Evolutionary conservation across 2,113 vertebrate genomes (phyloP).

Genomic region (Uropsilus gracilis): DNA sequence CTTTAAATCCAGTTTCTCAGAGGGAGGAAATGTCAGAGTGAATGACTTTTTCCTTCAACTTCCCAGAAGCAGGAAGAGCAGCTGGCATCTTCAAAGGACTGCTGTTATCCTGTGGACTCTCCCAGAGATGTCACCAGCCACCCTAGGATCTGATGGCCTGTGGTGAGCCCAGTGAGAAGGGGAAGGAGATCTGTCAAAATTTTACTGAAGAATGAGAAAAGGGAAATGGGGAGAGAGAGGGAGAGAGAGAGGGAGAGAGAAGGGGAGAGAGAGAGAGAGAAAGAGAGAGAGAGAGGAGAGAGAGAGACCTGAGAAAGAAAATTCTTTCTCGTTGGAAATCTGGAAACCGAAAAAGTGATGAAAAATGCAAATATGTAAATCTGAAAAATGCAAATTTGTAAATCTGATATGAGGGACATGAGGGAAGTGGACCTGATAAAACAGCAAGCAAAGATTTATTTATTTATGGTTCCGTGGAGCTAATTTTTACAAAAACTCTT

Average conservation of each 20-base stretch:
- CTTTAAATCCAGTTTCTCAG: not conserved
- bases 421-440: not conserved
- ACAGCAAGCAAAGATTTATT: not conserved
- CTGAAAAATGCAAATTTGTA: not conserved
- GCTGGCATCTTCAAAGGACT: slow-evolving; percentile 23
- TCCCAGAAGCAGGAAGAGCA: slow-evolving; percentile 3
- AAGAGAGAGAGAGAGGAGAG: not conserved
- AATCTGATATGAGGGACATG: not conserved
- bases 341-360: not conserved
- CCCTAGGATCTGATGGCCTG: not conserved
- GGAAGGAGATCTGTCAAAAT: not conserved
- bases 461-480: not conserved
- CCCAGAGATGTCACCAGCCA: not conserved
- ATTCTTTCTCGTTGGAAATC: not conserved
- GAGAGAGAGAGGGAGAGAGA: too few relatives aligned
- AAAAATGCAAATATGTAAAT: not conserved
- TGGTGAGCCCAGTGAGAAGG: not conserved
- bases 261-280: not conserved
- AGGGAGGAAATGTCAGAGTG: not conserved
- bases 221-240: not conserved
- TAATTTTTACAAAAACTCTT: not conserved
- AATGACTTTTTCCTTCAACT: not conserved
- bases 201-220: not conserved
- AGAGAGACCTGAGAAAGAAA: not conserved
- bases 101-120: not conserved